Evolutionary conservation across 2,888 invertebrate species (phyloP), one percentile per base, ranked within the genome.

Genomic region (Ormyrus labotus): DNA sequence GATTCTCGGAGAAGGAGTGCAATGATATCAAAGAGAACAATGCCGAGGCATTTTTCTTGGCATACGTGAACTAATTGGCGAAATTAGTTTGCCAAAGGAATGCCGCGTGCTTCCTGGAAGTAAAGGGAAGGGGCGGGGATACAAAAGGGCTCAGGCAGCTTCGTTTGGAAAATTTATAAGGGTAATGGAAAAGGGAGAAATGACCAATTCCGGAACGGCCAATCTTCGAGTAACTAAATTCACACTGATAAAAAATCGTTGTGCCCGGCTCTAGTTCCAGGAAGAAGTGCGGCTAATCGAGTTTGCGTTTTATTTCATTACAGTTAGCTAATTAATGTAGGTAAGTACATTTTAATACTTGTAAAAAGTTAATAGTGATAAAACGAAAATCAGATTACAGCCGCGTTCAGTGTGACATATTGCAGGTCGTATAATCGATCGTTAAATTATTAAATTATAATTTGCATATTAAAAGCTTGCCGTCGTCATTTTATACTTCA

Each of bases 11-110:
- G 19, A 53, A 13, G 9, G 60, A 51, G 61, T 13, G 68, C 64
- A 63, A 63, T 58, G 51, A 69, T 79, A 64, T 70, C 70, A 60
- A 65, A 34, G 64, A 77, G 81, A 72, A 81, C 79, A 83, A 81
- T 73, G 81, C 71, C 64, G 71, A 78, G 77, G 80, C 83, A 80
- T 83, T 83, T 82, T 83, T 77, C 83, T 64, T 45, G 67, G 53
- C 74, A 79, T 75, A 76, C 68, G 51, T 63, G 50, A 68, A 72
- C 69, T 72, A 81, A 78, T 81, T 78, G 78, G 70, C 55, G 47
- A 61, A 81, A 81, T 81, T 73, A 81, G 78, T 81, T 78, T 74
- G 48, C 19, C 67, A 47, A 74, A 74, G 63, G 53, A 70, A 67
- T 60, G 53, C 60, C 47, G 8, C 19, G 48, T 45, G n/a, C 11